Conservation (phyloP, 2,888 invertebrate genomes). For the Dermolepida albohirtum region DNA sequence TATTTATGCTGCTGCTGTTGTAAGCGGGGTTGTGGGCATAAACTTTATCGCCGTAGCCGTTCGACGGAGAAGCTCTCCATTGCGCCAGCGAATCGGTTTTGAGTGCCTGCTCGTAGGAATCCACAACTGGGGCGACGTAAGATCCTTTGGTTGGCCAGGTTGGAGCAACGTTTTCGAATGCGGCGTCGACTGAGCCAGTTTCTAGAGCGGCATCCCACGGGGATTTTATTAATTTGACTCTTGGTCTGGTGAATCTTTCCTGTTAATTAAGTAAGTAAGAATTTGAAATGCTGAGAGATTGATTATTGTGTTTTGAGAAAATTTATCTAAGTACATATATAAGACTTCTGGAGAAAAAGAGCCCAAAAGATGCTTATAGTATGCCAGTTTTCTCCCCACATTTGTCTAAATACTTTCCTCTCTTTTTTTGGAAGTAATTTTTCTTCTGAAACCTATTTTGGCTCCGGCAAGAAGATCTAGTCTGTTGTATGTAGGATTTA, state of each 20-base stretch:
- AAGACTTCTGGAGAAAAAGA: too few relatives aligned
- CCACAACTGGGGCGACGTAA: conserved; percentile 61
- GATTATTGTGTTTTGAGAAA: too few relatives aligned
- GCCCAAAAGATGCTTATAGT: too few relatives aligned
- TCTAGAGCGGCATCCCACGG: conserved; percentile 81
- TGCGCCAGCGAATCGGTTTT: conserved; percentile 56
- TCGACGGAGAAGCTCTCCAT: conserved; percentile 54
- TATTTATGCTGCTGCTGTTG: conserved; percentile 64
- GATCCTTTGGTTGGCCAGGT: conserved; percentile 59
- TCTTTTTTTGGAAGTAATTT: too few relatives aligned
- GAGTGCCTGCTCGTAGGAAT: conserved; percentile 62
- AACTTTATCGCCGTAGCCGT: conserved; percentile 49
- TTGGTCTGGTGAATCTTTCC: conserved; percentile 71
- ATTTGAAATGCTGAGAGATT: too few relatives aligned
- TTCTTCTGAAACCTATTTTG: too few relatives aligned
- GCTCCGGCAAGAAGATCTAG: too few relatives aligned
- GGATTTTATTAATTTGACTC: conserved; percentile 72
- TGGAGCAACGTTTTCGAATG: conserved; percentile 70
- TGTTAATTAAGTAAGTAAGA: conserved; percentile 53
- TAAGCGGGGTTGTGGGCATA: conserved; percentile 62
- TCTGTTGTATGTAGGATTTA: too few relatives aligned
- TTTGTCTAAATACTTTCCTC: too few relatives aligned
- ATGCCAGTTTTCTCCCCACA: too few relatives aligned
- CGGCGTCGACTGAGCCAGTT: conserved; percentile 76
- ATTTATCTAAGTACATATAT: too few relatives aligned